phyloP scores from a whole-genome alignment of 2,888 invertebrate species.

The Cerastis leucographa region DNA sequence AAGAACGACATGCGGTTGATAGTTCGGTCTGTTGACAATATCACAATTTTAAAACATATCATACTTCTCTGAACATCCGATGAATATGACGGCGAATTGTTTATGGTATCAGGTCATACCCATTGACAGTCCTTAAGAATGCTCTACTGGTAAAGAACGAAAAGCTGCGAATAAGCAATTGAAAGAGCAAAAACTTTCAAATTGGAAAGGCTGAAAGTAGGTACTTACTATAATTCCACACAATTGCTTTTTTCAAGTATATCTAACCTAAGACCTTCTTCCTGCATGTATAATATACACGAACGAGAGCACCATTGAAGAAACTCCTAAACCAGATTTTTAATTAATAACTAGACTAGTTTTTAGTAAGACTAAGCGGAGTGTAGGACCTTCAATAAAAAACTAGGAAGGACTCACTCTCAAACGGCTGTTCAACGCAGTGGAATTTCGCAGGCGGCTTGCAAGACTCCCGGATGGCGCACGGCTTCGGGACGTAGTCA shows the following conservation, averaged over 20 bases:
- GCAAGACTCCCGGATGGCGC: conserved; percentile 79
- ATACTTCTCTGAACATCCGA: too few species aligned
- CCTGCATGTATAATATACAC: not conserved
- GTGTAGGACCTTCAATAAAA: not conserved
- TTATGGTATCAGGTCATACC: not conserved
- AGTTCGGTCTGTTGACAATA: conserved; percentile 88
- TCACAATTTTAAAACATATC: too few species aligned
- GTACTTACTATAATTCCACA: not conserved
- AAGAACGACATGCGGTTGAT: conserved; percentile 92
- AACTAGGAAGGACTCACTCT: conserved; percentile 73
- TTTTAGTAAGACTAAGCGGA: not conserved
- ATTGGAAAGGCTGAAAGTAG: not conserved
- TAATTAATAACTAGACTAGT: not conserved
- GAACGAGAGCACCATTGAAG: not conserved
- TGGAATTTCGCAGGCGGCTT: conserved; percentile 79
- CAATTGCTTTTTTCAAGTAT: not conserved
- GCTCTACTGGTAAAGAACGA: not conserved
- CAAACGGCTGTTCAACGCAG: conserved; percentile 81
- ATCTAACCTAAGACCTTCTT: not conserved
- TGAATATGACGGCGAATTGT: too few species aligned
- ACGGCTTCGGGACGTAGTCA: conserved; percentile 92
- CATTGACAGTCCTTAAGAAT: not conserved
- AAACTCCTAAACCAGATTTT: not conserved
- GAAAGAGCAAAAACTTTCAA: not conserved
- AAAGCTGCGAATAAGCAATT: not conserved